Conservation (phyloP, 92 coral and sea anemone genomes). For the Blastomussa wellsi region DNA sequence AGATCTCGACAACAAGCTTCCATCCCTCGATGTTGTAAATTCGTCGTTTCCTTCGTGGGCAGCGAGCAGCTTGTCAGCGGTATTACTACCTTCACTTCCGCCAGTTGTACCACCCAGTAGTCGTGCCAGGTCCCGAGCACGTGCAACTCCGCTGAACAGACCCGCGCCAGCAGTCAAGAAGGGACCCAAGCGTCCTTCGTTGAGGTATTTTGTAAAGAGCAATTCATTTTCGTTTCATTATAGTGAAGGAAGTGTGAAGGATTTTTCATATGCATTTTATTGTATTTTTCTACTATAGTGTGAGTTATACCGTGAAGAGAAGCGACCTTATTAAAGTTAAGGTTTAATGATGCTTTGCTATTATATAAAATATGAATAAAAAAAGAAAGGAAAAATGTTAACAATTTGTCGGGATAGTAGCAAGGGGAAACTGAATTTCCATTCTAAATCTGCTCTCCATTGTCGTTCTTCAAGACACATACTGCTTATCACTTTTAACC, state of each 20-base stretch:
- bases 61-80: constrained; percentile 71
- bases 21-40: constrained; percentile 38
- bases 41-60: constrained; percentile 62
- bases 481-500: no score
- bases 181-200: constrained; percentile 69
- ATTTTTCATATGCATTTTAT: not conserved
- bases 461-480: no score
- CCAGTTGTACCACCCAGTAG: constrained; percentile 61
- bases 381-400: no score
- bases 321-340: not conserved
- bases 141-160: constrained; percentile 37
- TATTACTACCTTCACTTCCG: constrained; percentile 74
- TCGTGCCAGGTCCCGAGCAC: constrained; percentile 67
- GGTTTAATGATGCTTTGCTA: no score
- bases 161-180: constrained; percentile 39
- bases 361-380: no score
- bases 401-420: no score
- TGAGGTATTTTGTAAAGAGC: constrained; percentile 52
- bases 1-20: constrained; percentile 61
- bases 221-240: not conserved
- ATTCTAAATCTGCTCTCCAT: no score
- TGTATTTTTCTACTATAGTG: not conserved
- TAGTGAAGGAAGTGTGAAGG: not conserved
- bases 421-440: no score
- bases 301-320: not conserved